These are phyloP conservation scores for Diachasma alloeum DNA, from an alignment of 1,140 invertebrate species.

Conservation along the genomic window DNA sequence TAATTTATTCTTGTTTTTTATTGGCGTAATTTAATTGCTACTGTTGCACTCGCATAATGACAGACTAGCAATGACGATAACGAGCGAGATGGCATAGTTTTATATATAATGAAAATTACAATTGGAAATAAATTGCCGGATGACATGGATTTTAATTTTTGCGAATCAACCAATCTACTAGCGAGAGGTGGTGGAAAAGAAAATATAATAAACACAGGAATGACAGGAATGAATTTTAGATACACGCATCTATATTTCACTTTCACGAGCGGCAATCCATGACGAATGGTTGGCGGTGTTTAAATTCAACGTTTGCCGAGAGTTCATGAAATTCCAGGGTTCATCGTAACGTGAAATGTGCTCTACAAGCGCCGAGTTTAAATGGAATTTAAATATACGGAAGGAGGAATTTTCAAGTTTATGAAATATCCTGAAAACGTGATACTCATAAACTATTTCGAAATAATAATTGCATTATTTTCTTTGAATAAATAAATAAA, in stretches of 20 bases:
- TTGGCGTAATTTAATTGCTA: neutral
- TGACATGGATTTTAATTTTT: too few species aligned
- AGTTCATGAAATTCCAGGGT: neutral
- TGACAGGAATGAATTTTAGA: too few species aligned
- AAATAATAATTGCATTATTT: too few species aligned
- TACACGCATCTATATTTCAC: neutral
- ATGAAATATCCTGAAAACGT: too few species aligned
- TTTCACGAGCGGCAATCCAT: conserved; percentile 19
- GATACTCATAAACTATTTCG: too few species aligned
- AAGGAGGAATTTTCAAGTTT: too few species aligned
- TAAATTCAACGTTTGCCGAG: neutral
- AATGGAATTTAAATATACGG: too few species aligned
- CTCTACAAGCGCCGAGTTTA: neutral
- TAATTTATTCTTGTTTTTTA: neutral
- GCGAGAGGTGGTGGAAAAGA: too few species aligned
- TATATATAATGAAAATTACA: neutral
- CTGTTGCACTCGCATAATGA: neutral
- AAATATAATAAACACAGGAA: too few species aligned
- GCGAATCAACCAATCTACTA: too few species aligned
- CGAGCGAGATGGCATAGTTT: neutral
- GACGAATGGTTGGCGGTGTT: conserved; percentile 5
- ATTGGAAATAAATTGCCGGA: neutral
- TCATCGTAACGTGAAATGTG: neutral
- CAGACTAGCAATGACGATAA: neutral
- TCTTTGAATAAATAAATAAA: too few species aligned